Evolutionary conservation across 2,888 invertebrate genomes (phyloP).

Genomic region (Cantharis rustica): DNA sequence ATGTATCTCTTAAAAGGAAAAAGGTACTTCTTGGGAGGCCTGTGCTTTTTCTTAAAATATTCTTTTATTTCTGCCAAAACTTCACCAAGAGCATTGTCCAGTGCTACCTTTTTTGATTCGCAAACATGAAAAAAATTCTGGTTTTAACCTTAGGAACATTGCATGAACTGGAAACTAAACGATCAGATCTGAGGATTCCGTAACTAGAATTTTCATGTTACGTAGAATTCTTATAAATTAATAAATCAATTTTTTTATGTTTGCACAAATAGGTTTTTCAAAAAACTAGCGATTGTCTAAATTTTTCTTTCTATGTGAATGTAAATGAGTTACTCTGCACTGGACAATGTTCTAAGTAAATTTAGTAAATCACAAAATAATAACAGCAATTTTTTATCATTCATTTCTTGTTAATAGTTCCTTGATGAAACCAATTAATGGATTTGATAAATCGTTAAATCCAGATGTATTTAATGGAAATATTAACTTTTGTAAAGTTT

Average conservation of each 20-base stretch:
- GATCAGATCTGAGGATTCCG: too few relatives aligned
- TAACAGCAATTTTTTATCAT: not conserved
- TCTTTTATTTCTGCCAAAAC: not conserved
- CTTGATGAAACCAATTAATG: constrained; percentile 49
- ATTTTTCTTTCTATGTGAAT: not conserved
- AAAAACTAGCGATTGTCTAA: not conserved
- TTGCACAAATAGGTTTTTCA: not conserved
- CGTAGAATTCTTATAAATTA: too few relatives aligned
- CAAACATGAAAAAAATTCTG: too few relatives aligned
- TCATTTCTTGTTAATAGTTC: constrained; percentile 38
- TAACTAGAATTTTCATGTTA: too few relatives aligned
- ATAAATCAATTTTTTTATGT: too few relatives aligned
- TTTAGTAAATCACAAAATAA: not conserved
- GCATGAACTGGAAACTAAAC: too few relatives aligned
- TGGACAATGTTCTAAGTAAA: not conserved
- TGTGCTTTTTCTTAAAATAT: not conserved
- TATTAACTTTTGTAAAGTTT: constrained; percentile 47
- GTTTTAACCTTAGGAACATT: too few relatives aligned
- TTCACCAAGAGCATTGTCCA: not conserved
- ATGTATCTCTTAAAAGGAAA: too few relatives aligned
- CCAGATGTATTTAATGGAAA: constrained; percentile 40
- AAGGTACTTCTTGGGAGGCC: not conserved
- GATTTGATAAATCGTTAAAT: constrained; percentile 48
- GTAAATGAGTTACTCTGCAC: not conserved
- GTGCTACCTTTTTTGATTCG: not conserved